Conservation (phyloP, 2,113 vertebrate species). For the Azemiops feae region DNA sequence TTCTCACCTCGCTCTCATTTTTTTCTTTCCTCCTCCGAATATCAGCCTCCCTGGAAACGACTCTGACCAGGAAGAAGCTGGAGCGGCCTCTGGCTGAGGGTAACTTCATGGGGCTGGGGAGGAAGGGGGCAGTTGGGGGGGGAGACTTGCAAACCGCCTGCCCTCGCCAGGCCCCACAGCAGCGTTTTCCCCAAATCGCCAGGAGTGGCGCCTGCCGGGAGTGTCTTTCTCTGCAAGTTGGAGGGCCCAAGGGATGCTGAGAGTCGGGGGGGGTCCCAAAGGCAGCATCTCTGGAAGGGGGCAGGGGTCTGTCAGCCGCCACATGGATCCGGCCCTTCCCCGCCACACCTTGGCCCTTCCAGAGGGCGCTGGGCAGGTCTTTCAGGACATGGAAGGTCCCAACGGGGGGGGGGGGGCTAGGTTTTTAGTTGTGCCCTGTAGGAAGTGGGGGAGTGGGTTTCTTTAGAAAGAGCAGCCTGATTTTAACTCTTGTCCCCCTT, state of each 20-base stretch:
- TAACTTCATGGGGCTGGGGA: too few species aligned
- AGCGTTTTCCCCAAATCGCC: too few species aligned
- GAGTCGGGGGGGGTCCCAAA: neutral
- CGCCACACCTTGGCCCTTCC: neutral
- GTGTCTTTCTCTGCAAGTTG: too few species aligned
- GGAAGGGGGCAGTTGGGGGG: neutral
- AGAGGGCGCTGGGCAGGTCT: neutral
- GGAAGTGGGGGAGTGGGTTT: neutral
- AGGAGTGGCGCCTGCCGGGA: too few species aligned
- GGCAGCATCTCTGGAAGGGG: neutral
- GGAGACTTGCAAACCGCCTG: neutral
- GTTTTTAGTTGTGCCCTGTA: neutral
- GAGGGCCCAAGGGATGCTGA: rapidly evolving
- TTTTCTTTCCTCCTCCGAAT: neutral
- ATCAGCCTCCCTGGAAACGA: too few species aligned
- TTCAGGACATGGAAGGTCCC: neutral
- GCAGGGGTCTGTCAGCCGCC: too few species aligned
- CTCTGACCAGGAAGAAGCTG: too few species aligned
- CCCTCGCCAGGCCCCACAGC: too few species aligned
- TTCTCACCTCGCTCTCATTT: neutral
- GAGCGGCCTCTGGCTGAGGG: too few species aligned
- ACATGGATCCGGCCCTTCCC: neutral
- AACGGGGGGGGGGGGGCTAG: too few species aligned
- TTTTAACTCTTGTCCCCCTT: neutral
- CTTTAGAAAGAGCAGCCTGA: neutral